phyloP scores from a whole-genome alignment of 2,888 invertebrate genomes.

The Hirtodrosophila histrioides region DNA sequence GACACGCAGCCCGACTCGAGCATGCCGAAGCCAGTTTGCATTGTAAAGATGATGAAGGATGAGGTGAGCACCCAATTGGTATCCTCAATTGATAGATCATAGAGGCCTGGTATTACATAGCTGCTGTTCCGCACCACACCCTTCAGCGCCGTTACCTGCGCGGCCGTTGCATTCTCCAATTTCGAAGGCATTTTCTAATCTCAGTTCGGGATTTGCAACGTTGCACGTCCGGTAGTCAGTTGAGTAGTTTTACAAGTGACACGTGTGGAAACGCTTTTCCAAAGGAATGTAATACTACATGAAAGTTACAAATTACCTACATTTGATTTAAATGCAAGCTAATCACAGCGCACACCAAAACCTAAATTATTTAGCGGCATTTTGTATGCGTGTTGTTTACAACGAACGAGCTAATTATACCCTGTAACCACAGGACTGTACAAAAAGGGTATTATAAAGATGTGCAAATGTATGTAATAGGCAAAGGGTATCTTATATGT shows the following conservation, averaged over 20 bases:
- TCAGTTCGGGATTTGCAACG: background rate
- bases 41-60: slow-evolving; percentile 95
- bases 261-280: slow-evolving; percentile 10
- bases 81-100: slow-evolving; percentile 90
- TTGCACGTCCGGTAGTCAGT: slow-evolving; percentile 15
- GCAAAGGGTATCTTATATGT: no score
- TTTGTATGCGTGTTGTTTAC: slow-evolving; percentile 60
- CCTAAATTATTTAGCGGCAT: slow-evolving; percentile 57
- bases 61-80: slow-evolving; percentile 95
- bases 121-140: slow-evolving; percentile 82
- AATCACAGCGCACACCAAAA: slow-evolving; percentile 41
- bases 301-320: slow-evolving; percentile 58
- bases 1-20: slow-evolving; percentile 96
- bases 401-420: slow-evolving; percentile 40
- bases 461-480: background rate
- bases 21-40: slow-evolving; percentile 98
- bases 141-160: slow-evolving; percentile 80
- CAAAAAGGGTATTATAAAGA: background rate
- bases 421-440: background rate
- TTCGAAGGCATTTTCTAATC: slow-evolving; percentile 70
- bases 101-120: slow-evolving; percentile 86
- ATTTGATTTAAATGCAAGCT: slow-evolving; percentile 64
- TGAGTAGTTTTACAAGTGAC: slow-evolving; percentile 34
- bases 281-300: slow-evolving; percentile 12
- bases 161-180: slow-evolving; percentile 75